These are phyloP conservation scores for Scaptomyza tumidula DNA, from an alignment of 2,888 invertebrate species.

Conservation along the genomic window DNA sequence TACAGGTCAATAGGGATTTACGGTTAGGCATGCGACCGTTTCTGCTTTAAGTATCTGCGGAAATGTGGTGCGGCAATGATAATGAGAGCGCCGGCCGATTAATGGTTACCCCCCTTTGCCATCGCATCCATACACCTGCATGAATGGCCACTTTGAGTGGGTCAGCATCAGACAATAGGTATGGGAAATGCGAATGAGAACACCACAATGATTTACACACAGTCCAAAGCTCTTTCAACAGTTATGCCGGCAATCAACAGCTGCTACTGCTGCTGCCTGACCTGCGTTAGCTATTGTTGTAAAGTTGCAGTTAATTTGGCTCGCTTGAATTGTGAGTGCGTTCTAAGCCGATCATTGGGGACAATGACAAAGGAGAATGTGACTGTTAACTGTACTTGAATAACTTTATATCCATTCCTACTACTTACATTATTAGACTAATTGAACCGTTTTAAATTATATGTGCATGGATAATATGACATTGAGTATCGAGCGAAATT, in stretches of 20 bases:
- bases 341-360: constrained; percentile 19
- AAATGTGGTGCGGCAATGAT: constrained; percentile 51
- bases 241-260: constrained; percentile 49
- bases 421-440: not conserved
- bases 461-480: not conserved
- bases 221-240: constrained; percentile 43
- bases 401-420: constrained; percentile 1
- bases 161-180: constrained; percentile 51
- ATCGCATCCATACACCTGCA: constrained; percentile 2
- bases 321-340: constrained; percentile 27
- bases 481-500: not conserved
- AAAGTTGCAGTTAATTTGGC: constrained; percentile 45
- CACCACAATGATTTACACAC: constrained; percentile 44
- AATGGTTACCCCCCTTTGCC: constrained; percentile 7
- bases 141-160: constrained; percentile 59
- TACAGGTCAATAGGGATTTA: constrained; percentile 74
- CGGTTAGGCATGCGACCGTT: constrained; percentile 61
- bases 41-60: constrained; percentile 67
- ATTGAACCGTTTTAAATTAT: not conserved
- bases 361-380: constrained; percentile 31
- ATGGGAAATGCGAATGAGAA: constrained; percentile 46
- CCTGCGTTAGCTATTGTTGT: not conserved
- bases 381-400: constrained; percentile 26
- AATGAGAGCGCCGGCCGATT: constrained; percentile 60
- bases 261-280: constrained; percentile 7